phyloP scores from a whole-genome alignment of 2,888 invertebrate genomes.

The Unio delphinus region DNA sequence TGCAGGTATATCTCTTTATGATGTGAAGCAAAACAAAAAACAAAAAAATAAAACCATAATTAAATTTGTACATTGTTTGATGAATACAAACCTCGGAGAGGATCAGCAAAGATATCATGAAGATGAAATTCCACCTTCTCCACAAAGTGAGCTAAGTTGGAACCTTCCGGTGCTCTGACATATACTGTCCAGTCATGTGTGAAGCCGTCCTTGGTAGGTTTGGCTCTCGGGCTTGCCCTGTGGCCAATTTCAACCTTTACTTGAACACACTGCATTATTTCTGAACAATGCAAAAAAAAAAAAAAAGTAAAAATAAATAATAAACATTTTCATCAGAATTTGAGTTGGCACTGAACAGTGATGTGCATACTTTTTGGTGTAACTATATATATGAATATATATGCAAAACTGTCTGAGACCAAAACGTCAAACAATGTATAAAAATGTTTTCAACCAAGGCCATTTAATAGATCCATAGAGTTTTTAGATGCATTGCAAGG shows the following conservation, averaged over 20 bases:
- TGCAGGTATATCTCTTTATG: too few relatives aligned
- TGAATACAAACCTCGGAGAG: conserved; percentile 82
- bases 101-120: conserved; percentile 93
- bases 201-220: conserved; percentile 89
- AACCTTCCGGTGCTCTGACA: conserved; percentile 89
- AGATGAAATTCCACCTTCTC: conserved; percentile 91
- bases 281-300: conserved; percentile 51
- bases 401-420: too few relatives aligned
- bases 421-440: too few relatives aligned
- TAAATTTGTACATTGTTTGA: background rate
- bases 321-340: background rate
- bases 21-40: background rate
- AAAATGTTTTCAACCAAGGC: too few relatives aligned
- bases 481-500: too few relatives aligned
- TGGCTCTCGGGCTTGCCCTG: conserved; percentile 85
- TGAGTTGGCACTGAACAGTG: too few relatives aligned
- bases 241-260: conserved; percentile 95
- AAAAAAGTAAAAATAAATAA: conserved; percentile 16
- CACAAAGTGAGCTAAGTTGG: conserved; percentile 90
- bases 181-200: conserved; percentile 98
- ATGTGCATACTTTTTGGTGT: too few relatives aligned
- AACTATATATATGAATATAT: too few relatives aligned
- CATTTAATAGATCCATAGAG: too few relatives aligned
- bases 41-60: background rate
- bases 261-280: conserved; percentile 73